Percentiles rank a stretch among this genome's conserved stretches.
Conservation (phyloP, 2,888 invertebrate species). For the Marronus borbonicus region DNA sequence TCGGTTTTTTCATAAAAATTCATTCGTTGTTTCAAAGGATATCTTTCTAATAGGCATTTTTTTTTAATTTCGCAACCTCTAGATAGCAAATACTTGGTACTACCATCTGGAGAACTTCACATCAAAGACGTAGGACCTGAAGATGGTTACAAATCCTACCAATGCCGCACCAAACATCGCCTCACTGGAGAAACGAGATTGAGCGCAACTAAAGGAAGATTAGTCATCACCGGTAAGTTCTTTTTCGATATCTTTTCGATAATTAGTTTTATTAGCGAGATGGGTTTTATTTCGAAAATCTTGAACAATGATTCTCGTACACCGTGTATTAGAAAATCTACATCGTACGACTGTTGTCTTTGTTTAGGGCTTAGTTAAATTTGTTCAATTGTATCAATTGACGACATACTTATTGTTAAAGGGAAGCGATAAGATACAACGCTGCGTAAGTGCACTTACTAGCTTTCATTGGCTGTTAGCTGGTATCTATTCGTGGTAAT, state of each 20-base stretch:
- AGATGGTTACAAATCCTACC: slow-evolving; percentile 94
- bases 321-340: too few relatives aligned
- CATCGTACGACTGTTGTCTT: too few relatives aligned
- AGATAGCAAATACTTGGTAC: slow-evolving; percentile 96
- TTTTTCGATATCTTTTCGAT: slow-evolving; percentile 35
- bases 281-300: slow-evolving; percentile 3
- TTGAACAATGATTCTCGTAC: too few relatives aligned
- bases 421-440: too few relatives aligned
- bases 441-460: too few relatives aligned
- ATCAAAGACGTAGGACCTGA: slow-evolving; percentile 95
- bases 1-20: too few relatives aligned
- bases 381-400: slow-evolving; percentile 4
- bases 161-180: slow-evolving; percentile 94
- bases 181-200: slow-evolving; percentile 93
- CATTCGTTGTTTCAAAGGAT: not conserved
- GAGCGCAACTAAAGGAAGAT: slow-evolving; percentile 93
- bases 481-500: too few relatives aligned
- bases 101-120: slow-evolving; percentile 95
- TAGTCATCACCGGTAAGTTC: slow-evolving; percentile 95
- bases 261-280: not conserved
- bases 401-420: not conserved
- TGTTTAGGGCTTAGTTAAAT: not conserved
- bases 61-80: slow-evolving; percentile 56
- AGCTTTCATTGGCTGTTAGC: too few relatives aligned
- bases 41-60: not conserved